Conservation (phyloP, 2,113 vertebrate genomes). For the Oxyura jamaicensis region DNA sequence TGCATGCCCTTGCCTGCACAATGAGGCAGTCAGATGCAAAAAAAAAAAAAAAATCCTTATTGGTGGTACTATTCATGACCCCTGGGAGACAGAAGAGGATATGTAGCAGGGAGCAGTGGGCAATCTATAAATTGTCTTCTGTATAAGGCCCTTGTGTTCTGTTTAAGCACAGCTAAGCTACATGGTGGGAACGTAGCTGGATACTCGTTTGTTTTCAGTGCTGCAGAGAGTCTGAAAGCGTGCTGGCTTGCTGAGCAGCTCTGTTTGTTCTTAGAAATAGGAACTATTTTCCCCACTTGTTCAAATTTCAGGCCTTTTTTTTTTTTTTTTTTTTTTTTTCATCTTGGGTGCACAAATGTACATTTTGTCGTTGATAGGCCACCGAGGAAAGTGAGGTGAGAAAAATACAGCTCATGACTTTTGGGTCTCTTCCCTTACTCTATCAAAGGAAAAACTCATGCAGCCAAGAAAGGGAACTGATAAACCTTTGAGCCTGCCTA, state of each 20-base stretch:
- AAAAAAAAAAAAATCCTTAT: background rate
- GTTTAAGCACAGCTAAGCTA: background rate
- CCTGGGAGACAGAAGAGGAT: background rate
- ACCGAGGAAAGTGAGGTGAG: background rate
- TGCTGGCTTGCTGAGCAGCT: background rate
- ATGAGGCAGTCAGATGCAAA: background rate
- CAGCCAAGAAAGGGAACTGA: conserved; percentile 27
- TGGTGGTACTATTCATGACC: background rate
- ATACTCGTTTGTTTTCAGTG: background rate
- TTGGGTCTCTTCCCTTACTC: background rate
- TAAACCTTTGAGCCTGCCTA: conserved; percentile 45
- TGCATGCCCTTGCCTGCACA: background rate
- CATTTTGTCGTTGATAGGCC: background rate
- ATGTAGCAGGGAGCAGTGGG: background rate
- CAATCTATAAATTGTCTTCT: background rate
- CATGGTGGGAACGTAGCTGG: background rate
- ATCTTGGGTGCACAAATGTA: background rate
- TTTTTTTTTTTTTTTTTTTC: background rate
- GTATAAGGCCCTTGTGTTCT: background rate
- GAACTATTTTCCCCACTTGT: background rate
- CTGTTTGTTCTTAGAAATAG: background rate
- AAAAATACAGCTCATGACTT: conserved; percentile 10
- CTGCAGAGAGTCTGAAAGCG: background rate
- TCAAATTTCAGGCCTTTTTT: background rate
- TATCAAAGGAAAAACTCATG: background rate